phyloP scores from a whole-genome alignment of 2,888 invertebrate genomes.

The Troides helena region DNA sequence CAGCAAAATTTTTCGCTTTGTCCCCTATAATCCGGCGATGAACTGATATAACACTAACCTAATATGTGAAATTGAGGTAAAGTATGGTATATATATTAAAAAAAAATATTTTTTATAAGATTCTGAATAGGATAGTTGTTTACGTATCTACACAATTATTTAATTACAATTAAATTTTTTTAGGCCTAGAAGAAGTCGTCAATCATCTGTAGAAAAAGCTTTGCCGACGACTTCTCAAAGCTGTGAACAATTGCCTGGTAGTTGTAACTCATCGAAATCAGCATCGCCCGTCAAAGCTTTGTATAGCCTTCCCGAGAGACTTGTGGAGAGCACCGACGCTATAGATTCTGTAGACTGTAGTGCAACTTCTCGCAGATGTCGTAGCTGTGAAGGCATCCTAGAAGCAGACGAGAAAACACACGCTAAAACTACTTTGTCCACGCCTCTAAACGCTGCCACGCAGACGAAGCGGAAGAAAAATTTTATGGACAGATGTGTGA shows the following conservation, averaged over 20 bases:
- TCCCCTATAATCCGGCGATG: no score
- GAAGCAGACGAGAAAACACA: constrained; percentile 77
- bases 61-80: no score
- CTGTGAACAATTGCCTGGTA: constrained; percentile 69
- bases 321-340: constrained; percentile 66
- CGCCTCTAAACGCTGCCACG: constrained; percentile 79
- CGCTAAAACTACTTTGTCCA: constrained; percentile 78
- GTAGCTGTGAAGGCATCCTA: constrained; percentile 83
- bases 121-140: neutral
- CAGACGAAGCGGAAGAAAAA: constrained; percentile 86
- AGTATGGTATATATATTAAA: no score
- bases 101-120: no score
- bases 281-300: constrained; percentile 70
- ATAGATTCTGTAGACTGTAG: constrained; percentile 59
- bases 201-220: constrained; percentile 67
- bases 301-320: constrained; percentile 68
- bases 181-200: constrained; percentile 74
- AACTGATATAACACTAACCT: no score
- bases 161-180: neutral
- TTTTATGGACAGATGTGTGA: constrained; percentile 92
- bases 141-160: neutral
- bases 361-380: constrained; percentile 69
- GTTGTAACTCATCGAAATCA: constrained; percentile 65
- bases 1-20: no score
- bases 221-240: constrained; percentile 65